Percentiles rank a stretch among this genome's conserved stretches.
Evolutionary conservation across 2,797 vertebrate species (phyloP).

Genomic region (Sebastes goodei): DNA sequence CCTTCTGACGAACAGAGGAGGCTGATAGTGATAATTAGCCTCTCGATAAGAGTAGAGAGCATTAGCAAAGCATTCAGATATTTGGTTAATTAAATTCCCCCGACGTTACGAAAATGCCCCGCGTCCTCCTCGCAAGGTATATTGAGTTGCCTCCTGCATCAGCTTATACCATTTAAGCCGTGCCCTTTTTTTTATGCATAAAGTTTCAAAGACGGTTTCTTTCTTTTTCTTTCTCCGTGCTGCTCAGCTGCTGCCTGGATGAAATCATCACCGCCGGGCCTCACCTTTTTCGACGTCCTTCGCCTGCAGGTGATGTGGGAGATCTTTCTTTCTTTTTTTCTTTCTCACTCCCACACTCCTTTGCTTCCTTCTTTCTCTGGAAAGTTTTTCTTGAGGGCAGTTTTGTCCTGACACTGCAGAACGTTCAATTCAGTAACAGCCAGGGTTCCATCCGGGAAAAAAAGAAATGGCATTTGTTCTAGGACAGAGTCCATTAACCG

Average conservation of each 20-base stretch:
- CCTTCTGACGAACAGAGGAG: slow-evolving; percentile 45
- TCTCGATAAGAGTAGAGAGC: slow-evolving; percentile 56
- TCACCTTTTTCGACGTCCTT: slow-evolving; percentile 29
- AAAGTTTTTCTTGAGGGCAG: slow-evolving; percentile 47
- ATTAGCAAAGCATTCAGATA: slow-evolving; percentile 53
- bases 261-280: slow-evolving; percentile 20
- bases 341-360: not conserved
- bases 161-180: not conserved
- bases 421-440: slow-evolving; percentile 7
- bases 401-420: slow-evolving; percentile 27
- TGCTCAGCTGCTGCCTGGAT: slow-evolving; percentile 40
- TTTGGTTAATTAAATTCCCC: slow-evolving; percentile 69
- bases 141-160: not conserved
- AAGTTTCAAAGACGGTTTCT: slow-evolving; percentile 5
- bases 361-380: slow-evolving; percentile 1
- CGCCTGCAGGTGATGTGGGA: slow-evolving; percentile 32
- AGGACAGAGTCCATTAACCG: slow-evolving; percentile 21
- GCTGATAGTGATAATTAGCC: slow-evolving; percentile 67
- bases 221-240: not conserved
- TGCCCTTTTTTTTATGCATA: not conserved
- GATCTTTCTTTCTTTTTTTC: not conserved
- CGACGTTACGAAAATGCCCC: slow-evolving; percentile 6
- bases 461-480: slow-evolving; percentile 14
- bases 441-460: not conserved
- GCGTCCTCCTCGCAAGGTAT: slow-evolving; percentile 14